Evolutionary conservation across 2,797 vertebrate genomes (phyloP), one percentile per base, ranked within the genome.

Genomic region (Myotis planiceps): DNA sequence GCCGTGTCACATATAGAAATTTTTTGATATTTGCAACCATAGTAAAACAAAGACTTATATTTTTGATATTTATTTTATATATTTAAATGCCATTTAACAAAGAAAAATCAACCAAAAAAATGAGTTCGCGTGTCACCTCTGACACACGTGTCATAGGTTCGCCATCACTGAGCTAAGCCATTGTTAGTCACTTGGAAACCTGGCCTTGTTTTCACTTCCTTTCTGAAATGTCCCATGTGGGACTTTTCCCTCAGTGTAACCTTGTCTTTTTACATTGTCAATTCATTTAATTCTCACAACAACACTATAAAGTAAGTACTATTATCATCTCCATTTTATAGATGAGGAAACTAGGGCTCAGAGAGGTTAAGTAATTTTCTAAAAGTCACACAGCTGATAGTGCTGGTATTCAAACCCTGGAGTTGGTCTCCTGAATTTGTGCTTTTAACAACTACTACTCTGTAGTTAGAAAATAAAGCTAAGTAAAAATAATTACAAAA

Each of bases 401-500:
- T 27, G 27, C 74, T 85, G 27, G 16, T 4, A 53, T 58, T 78
- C 0, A 6, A 90, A 53, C 45, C 13, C 27, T 66, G 51, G 32
- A 65, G 23, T 88, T 15, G 19, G 49, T 27, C 49, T 58, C 32
- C n/a, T 79, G 84, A 72, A 18, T n/a, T 18, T 60, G 25, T 55
- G 32, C 29, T 87, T 78, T 96, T 58, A 89, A n/a, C n/a, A 78
- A 72, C n/a, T 63, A 51, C 80, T 78, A 37, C 68, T 92, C 65
- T 58, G 75, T 19, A 39, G 55, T 88, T 39, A 91, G 49, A 86
- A 42, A 71, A 74, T 68, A 94, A 66, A 76, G 60, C 55, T 82
- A 69, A 90, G n/a, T 81, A 55, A 92, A 94, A 60, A 89, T 68
- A 68, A 88, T 79, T n/a, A 89, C 45, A 76, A 90, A 79, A 90